phyloP scores from a whole-genome alignment of 37 sponge, comb jelly and placozoan genomes.

The Theonella swinhoei region DNA sequence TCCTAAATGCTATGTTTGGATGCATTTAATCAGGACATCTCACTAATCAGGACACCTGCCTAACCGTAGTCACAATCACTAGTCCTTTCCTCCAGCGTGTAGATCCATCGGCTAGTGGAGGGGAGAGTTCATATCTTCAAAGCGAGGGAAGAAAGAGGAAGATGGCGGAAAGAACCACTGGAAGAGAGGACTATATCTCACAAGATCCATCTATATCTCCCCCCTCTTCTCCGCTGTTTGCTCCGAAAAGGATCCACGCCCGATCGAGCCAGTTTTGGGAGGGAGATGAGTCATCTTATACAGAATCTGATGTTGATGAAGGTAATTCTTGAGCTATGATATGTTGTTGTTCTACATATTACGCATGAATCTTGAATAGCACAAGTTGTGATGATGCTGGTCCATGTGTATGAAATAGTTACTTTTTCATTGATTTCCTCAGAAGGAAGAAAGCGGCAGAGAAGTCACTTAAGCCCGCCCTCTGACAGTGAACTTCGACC shows the following conservation, averaged over 20 bases:
- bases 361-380: no score
- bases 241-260: background rate
- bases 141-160: background rate
- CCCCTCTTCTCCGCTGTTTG: conserved; percentile 6
- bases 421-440: no score
- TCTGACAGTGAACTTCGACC: background rate
- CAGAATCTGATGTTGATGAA: background rate
- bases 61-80: no score
- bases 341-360: no score
- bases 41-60: no score
- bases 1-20: no score
- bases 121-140: background rate
- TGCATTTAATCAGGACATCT: no score
- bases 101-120: no score
- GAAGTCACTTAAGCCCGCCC: background rate
- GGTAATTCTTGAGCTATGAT: background rate
- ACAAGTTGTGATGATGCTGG: no score
- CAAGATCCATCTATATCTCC: background rate
- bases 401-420: no score
- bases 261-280: background rate
- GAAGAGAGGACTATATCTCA: background rate
- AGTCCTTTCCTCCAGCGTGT: no score
- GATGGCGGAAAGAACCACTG: background rate
- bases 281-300: background rate
- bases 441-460: background rate